A percentile compares a stretch with the other conserved stretches of the same genome.
These are phyloP conservation scores for Phylloscopus collybita DNA, from an alignment of 2,797 vertebrate species.

Conservation along the genomic window DNA sequence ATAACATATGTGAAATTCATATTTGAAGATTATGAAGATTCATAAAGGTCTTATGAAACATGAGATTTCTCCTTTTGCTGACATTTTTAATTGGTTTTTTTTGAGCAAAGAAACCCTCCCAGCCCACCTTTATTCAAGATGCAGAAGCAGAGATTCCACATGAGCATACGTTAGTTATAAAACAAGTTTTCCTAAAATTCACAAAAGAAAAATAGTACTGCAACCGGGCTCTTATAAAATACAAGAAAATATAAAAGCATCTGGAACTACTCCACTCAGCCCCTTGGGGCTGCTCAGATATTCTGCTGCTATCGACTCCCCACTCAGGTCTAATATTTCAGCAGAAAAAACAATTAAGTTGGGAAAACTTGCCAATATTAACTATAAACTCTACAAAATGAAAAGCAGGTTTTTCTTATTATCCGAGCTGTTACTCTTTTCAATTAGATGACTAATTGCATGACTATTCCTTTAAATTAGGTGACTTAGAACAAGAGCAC, in stretches of 20 bases:
- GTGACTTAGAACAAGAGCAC: not conserved
- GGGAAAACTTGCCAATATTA: conserved; percentile 1
- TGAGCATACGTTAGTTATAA: not conserved
- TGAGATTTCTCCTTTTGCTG: not conserved
- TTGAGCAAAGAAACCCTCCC: not conserved
- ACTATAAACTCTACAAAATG: not conserved
- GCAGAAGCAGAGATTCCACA: not conserved
- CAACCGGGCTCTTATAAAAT: not conserved
- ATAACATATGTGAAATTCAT: rapidly evolving
- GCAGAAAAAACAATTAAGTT: not conserved
- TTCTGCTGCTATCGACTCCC: not conserved
- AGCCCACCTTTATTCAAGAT: not conserved
- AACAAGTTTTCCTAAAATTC: not conserved
- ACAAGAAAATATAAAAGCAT: not conserved
- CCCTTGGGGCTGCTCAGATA: conserved; percentile 9
- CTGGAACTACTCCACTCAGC: conserved; percentile 20
- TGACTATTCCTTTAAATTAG: not conserved
- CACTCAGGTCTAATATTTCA: conserved; percentile 37
- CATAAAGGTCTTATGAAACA: not conserved
- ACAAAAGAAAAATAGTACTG: not conserved
- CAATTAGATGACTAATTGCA: conserved; percentile 27
- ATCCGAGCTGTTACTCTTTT: not conserved
- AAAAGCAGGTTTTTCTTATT: conserved; percentile 23
- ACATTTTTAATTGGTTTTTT: not conserved
- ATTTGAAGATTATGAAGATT: not conserved